Evolutionary conservation across 2,797 vertebrate genomes (phyloP).

Genomic region (Chelon labrosus): DNA sequence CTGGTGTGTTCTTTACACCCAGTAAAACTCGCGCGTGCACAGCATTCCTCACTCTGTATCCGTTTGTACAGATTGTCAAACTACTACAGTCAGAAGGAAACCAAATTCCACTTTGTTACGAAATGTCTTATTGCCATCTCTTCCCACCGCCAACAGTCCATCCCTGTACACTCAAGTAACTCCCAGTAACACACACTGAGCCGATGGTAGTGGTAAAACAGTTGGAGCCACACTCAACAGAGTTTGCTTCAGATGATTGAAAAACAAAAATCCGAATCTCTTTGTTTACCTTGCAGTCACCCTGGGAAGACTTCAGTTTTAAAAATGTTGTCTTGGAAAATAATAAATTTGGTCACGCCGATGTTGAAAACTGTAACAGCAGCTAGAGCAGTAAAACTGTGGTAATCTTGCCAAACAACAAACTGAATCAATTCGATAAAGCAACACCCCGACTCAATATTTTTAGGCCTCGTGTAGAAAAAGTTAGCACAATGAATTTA

Average conservation of each 20-base stretch:
- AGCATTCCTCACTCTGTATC: conserved; percentile 6
- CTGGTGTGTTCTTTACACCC: neutral
- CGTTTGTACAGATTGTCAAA: conserved; percentile 7
- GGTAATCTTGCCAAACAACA: conserved; percentile 13
- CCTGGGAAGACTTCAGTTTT: neutral
- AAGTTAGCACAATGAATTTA: conserved; percentile 16
- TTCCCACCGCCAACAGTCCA: neutral
- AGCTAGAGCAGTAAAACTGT: conserved; percentile 16
- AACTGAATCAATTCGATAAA: conserved; percentile 22
- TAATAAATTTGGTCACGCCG: neutral
- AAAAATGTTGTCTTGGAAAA: neutral
- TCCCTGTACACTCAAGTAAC: neutral
- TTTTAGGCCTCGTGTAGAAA: conserved; percentile 14
- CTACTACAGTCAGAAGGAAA: conserved; percentile 5
- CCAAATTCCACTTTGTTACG: conserved; percentile 19
- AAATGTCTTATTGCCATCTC: conserved; percentile 15
- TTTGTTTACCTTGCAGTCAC: neutral
- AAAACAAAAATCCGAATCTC: neutral
- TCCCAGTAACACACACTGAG: neutral
- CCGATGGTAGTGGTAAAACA: neutral
- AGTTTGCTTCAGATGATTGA: neutral
- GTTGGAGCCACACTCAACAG: neutral
- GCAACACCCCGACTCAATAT: conserved; percentile 8
- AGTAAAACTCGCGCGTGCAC: neutral
- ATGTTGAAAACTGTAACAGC: neutral